These are phyloP conservation scores for Cercopithecus petaurista DNA, from an alignment of 2,797 vertebrate genomes.

Conservation along the genomic window DNA sequence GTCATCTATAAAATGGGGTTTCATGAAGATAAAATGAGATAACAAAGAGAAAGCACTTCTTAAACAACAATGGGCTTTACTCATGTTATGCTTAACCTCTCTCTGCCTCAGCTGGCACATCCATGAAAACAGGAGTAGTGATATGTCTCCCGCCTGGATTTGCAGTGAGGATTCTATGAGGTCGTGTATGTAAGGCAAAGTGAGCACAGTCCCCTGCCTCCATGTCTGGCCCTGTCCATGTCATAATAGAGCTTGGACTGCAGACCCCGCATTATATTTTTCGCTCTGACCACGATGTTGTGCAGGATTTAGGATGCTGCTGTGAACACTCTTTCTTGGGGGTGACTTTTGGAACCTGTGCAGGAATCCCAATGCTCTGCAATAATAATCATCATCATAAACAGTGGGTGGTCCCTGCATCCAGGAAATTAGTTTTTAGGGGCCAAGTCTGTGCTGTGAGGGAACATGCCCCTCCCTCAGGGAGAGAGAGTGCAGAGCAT, in stretches of 20 bases:
- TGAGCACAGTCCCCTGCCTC: background rate
- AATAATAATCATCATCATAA: constrained; percentile 9
- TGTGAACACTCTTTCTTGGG: background rate
- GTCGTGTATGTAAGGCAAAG: background rate
- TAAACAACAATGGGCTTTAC: background rate
- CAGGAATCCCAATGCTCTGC: constrained; percentile 41
- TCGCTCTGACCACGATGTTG: background rate
- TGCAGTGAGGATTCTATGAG: background rate
- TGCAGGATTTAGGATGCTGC: background rate
- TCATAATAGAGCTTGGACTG: background rate
- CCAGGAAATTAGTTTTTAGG: constrained; percentile 70
- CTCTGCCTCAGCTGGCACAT: background rate
- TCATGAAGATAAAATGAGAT: background rate
- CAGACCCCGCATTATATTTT: background rate
- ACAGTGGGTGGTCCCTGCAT: constrained; percentile 9
- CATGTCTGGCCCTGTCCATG: background rate
- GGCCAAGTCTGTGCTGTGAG: constrained; percentile 21
- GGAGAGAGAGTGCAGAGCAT: background rate
- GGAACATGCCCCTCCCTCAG: background rate
- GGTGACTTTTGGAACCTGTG: background rate
- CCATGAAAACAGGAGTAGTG: background rate
- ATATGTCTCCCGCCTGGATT: background rate
- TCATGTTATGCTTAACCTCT: background rate
- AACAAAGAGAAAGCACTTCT: background rate
- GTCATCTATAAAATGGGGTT: background rate